Conservation (phyloP, 2,113 vertebrate species). For the Hemichromis elongatus region DNA sequence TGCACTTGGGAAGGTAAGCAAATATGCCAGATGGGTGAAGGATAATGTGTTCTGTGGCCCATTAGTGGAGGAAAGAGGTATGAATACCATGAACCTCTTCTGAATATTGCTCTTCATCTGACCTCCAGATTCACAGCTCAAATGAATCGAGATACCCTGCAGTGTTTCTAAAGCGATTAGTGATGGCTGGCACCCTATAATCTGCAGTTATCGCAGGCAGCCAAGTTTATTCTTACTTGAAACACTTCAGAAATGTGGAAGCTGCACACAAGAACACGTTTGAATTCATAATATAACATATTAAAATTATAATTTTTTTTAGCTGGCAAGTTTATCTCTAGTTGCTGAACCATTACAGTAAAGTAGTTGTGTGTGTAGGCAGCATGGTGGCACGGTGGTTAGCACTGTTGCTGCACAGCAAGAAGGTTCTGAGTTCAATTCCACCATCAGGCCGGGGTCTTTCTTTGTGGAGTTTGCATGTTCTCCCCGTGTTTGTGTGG, state of each 20-base stretch:
- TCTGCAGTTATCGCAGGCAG: not conserved
- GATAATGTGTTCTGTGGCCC: constrained; percentile 51
- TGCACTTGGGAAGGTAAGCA: constrained; percentile 35
- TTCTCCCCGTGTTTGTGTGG: too few species aligned
- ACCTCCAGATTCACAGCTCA: constrained; percentile 38
- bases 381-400: too few species aligned
- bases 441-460: too few species aligned
- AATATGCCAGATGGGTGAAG: constrained; percentile 46
- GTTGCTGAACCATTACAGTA: not conserved
- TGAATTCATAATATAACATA: not conserved
- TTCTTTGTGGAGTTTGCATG: too few species aligned
- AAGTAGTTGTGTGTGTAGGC: not conserved
- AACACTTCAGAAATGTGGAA: not conserved
- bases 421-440: too few species aligned
- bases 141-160: constrained; percentile 22
- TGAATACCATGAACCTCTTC: constrained; percentile 25
- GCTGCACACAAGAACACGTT: not conserved
- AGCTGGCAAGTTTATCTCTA: not conserved
- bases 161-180: constrained; percentile 48
- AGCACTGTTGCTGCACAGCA: not conserved
- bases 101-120: constrained; percentile 51
- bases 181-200: constrained; percentile 1
- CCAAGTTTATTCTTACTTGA: not conserved
- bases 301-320: not conserved
- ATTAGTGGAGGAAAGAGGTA: constrained; percentile 49